Evolutionary conservation across 2,888 invertebrate species (phyloP), one percentile per base, ranked within the genome.

Genomic region (Octodonta nipae): DNA sequence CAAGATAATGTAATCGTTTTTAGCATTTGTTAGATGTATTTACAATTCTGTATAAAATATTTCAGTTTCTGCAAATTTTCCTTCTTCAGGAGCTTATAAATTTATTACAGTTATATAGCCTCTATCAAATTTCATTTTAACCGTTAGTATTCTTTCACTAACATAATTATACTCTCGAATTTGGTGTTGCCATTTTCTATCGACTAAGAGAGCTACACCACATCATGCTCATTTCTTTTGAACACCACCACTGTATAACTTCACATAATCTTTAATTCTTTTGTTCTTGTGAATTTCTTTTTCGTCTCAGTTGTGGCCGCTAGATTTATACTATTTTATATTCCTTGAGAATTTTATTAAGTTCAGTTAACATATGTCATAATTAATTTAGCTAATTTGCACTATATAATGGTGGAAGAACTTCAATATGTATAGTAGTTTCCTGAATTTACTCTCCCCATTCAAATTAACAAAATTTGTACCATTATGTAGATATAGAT

Each of bases 181-280:
- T 20, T 20, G 6, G n/a, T 20, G 6, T 20, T 20, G 20, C 20
- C 20, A 20, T 20, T 20, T 20, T n/a, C 20, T 20, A n/a, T 20
- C 20, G 20, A 20, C 20, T 20, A 20, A n/a, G 20, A 20, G 20
- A 20, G 20, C n/a, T n/a, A 20, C 20, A 20, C 20, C 20, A 20
- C 20, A 20, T n/a, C 20, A 20, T 20, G 6, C 20, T 20, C 20
- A 7, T 20, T 20, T 20, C 20, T 20, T 20, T 20, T 20, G 20
- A 20, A 7, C n/a, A 7, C 6, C 20, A 20, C 20, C 20, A 20
- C 20, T 20, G n/a, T n/a, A n/a, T 20, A 20, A 7, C 20, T 7
- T 20, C n/a, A 20, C 6, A 20, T 20, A 20, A 20, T 20, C 20
- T n/a, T n/a, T n/a, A 7, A 20, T 20, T 20, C n/a, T 20, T 20